These are phyloP conservation scores for Pelvicachromis taeniatus DNA, from an alignment of 2,113 vertebrate species.

Conservation along the genomic window DNA sequence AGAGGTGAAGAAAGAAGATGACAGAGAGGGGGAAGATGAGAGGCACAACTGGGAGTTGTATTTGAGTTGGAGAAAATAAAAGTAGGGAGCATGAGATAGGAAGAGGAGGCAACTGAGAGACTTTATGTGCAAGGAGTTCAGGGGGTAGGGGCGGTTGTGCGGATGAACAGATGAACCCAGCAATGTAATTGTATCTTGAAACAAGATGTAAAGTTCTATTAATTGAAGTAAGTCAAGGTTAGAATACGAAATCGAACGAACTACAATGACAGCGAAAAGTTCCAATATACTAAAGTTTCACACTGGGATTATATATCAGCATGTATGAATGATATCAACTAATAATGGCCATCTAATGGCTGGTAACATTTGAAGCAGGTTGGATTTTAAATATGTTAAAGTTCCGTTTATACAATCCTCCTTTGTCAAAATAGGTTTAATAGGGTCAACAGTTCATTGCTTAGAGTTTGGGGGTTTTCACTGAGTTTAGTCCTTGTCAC, in stretches of 20 bases:
- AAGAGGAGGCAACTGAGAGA: constrained; percentile 7
- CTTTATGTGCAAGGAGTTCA: background rate
- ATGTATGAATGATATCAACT: background rate
- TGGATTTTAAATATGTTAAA: background rate
- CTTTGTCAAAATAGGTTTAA: background rate
- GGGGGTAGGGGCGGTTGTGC: background rate
- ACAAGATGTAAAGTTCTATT: background rate
- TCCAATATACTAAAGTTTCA: background rate
- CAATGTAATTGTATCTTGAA: background rate
- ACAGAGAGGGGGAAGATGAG: constrained; percentile 6
- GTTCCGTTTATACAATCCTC: background rate
- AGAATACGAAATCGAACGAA: background rate
- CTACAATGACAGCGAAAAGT: background rate
- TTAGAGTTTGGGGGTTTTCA: background rate
- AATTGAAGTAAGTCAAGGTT: background rate
- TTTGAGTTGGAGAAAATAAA: constrained; percentile 22
- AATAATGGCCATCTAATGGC: background rate
- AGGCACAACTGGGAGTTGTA: constrained; percentile 7
- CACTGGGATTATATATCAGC: background rate
- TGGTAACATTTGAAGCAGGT: background rate
- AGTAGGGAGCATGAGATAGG: background rate
- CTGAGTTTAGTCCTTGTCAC: background rate
- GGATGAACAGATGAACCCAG: background rate
- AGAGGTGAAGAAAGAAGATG: background rate
- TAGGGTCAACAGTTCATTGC: background rate